These are phyloP conservation scores for Ceratothoa steindachneri DNA, from an alignment of 2,888 invertebrate species.

Conservation along the genomic window DNA sequence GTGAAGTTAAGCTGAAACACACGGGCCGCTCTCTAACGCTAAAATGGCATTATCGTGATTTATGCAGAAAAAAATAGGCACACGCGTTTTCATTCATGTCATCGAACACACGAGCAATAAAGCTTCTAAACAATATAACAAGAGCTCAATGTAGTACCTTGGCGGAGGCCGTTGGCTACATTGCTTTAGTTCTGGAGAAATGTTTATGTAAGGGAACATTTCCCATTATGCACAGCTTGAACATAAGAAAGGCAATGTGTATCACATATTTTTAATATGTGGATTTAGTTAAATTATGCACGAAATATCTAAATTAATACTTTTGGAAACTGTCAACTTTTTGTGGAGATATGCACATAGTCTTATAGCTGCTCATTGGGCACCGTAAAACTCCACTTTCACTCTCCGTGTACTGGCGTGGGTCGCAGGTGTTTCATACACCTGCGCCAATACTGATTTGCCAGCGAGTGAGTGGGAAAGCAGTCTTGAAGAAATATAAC, in stretches of 20 bases:
- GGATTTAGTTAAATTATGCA: conserved; percentile 28
- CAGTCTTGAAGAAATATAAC: background rate
- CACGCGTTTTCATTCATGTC: background rate
- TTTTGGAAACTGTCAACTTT: conserved; percentile 26
- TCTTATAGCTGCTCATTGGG: background rate
- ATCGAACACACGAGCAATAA: background rate
- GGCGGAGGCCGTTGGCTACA: background rate
- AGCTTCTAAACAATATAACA: background rate
- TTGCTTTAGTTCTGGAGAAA: too few species aligned
- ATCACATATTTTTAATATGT: conserved; percentile 34
- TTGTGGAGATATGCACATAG: conserved; percentile 29
- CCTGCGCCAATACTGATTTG: background rate
- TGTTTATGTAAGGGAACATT: background rate
- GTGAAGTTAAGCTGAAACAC: background rate
- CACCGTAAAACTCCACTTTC: background rate
- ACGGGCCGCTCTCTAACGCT: background rate
- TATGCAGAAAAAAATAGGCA: background rate
- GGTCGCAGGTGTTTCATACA: background rate
- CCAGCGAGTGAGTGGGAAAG: background rate
- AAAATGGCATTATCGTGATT: background rate
- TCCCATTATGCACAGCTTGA: conserved; percentile 36
- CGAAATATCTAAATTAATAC: conserved; percentile 27
- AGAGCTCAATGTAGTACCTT: background rate
- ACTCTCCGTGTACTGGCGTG: background rate
- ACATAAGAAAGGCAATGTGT: conserved; percentile 37